Conservation (phyloP, 1,140 invertebrate species). For the Hyposmocoma kahamanoa region DNA sequence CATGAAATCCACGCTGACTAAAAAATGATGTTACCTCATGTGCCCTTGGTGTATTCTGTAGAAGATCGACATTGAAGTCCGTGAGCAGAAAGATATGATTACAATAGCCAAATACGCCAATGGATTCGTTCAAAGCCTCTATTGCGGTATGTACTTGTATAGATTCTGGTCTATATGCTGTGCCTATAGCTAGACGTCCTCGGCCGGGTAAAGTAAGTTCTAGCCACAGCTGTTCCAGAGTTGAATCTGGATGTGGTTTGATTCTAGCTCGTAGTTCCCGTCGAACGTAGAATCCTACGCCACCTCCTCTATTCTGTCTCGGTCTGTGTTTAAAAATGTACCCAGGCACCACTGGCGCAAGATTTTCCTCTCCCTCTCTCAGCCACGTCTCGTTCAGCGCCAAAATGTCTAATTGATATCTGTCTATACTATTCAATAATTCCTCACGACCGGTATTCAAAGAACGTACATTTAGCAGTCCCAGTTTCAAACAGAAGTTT, state of each 20-base stretch:
- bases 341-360: slow-evolving; percentile 10
- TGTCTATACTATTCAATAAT: slow-evolving; percentile 5
- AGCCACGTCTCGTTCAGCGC: slow-evolving; percentile 21
- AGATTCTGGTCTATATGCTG: slow-evolving; percentile 22
- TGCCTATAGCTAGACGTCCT: slow-evolving; percentile 16
- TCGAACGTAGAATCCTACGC: slow-evolving; percentile 15
- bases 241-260: slow-evolving; percentile 5
- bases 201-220: slow-evolving; percentile 8
- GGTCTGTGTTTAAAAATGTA: slow-evolving; percentile 14
- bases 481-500: slow-evolving; percentile 12
- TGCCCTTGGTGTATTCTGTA: not conserved
- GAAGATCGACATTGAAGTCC: slow-evolving; percentile 27
- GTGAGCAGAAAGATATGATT: slow-evolving; percentile 14
- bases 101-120: slow-evolving; percentile 10
- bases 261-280: not conserved
- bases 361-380: slow-evolving; percentile 2
- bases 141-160: slow-evolving; percentile 7
- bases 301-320: slow-evolving; percentile 6
- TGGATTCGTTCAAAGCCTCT: slow-evolving; percentile 18
- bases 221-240: slow-evolving; percentile 25
- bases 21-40: slow-evolving; percentile 14
- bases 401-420: slow-evolving; percentile 11
- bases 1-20: slow-evolving; percentile 13
- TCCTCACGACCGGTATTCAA: slow-evolving; percentile 17
- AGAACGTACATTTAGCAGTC: slow-evolving; percentile 16